Percentiles rank a stretch among this genome's conserved stretches.
These are phyloP conservation scores for Drosophila pectinifera DNA, from an alignment of 1,140 invertebrate species.

Conservation along the genomic window DNA sequence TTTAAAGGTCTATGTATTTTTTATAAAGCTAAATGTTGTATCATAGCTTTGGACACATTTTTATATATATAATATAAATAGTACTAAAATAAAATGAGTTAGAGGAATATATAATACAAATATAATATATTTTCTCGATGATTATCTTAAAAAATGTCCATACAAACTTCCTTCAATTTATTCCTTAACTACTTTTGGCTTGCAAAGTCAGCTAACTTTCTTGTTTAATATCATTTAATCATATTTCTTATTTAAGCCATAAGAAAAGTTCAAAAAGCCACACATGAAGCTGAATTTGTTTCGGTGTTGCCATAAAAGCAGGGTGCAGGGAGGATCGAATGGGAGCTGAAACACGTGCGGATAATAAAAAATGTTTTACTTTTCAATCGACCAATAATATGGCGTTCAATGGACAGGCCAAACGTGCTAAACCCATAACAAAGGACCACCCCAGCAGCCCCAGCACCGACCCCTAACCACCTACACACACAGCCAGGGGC, in stretches of 20 bases:
- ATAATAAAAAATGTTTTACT: constrained; percentile 84
- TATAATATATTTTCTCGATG: no score
- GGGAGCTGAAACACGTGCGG: constrained; percentile 74
- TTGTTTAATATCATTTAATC: background rate
- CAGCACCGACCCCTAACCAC: background rate
- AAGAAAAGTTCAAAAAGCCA: background rate
- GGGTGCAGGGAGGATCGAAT: constrained; percentile 9
- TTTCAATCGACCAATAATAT: constrained; percentile 84
- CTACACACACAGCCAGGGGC: constrained; percentile 8
- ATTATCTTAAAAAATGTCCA: no score
- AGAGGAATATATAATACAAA: no score
- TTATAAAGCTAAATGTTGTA: no score
- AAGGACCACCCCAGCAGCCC: constrained; percentile 31
- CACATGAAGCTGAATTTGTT: constrained; percentile 19
- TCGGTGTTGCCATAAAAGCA: constrained; percentile 66
- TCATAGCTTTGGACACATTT: no score
- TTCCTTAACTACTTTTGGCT: background rate
- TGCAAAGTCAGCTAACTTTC: background rate
- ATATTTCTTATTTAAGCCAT: background rate
- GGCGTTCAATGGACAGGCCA: constrained; percentile 77
- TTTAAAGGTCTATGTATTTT: no score
- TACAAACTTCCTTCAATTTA: no score
- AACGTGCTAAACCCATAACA: constrained; percentile 71
- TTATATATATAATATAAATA: no score
- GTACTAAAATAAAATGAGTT: no score